Evolutionary conservation across 2,888 invertebrate genomes (phyloP).

Genomic region (Mesorhabditis sp.): DNA sequence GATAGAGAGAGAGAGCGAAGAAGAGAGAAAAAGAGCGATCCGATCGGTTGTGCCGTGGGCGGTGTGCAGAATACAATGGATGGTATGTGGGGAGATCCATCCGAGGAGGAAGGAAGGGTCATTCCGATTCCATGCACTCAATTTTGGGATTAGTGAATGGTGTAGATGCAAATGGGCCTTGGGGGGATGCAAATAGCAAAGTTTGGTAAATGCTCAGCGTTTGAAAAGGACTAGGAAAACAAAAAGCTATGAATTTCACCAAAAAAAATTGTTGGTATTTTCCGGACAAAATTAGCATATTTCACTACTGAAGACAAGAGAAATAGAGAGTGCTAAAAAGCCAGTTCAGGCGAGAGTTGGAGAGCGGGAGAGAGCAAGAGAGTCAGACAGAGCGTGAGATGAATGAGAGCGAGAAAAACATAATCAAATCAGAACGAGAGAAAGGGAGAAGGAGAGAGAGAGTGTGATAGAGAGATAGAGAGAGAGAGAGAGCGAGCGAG

Average conservation of each 20-base stretch:
- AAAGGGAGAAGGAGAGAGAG: slow-evolving; percentile 7
- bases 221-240: too few relatives aligned
- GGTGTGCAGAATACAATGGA: slow-evolving; percentile 4
- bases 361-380: too few relatives aligned
- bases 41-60: neutral
- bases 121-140: neutral
- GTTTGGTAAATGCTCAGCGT: too few relatives aligned
- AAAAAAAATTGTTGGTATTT: too few relatives aligned
- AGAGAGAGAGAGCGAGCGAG: neutral
- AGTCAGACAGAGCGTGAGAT: neutral
- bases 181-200: neutral
- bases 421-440: neutral
- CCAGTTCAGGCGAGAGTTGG: too few relatives aligned
- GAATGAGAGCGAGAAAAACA: neutral
- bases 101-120: neutral
- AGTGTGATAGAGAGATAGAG: slow-evolving; percentile 10
- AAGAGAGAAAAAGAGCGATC: slow-evolving; percentile 2
- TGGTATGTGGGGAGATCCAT: neutral
- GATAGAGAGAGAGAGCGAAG: slow-evolving; percentile 6
- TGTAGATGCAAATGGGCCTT: neutral
- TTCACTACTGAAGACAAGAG: too few relatives aligned
- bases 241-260: too few relatives aligned
- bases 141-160: slow-evolving; percentile 3
- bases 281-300: too few relatives aligned
- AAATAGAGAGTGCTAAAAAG: too few relatives aligned